phyloP scores from a whole-genome alignment of 2,113 vertebrate species.

The Psettodes erumei region DNA sequence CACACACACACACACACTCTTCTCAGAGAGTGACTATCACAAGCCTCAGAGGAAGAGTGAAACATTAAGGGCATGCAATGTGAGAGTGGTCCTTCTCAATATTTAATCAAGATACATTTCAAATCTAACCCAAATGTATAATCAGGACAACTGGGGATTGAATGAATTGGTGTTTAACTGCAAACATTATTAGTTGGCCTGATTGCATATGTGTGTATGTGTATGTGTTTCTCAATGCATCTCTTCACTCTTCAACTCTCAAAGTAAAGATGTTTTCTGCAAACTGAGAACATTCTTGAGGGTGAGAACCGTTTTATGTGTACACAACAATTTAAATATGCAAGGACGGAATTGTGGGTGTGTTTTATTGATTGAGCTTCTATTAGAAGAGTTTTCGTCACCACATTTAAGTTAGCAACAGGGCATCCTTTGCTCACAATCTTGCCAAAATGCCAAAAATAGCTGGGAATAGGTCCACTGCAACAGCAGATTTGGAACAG shows the following conservation, averaged over 20 bases:
- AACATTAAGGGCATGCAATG: constrained; percentile 77
- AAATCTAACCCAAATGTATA: constrained; percentile 78
- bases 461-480: not conserved
- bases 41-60: constrained; percentile 76
- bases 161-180: constrained; percentile 77
- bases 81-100: constrained; percentile 75
- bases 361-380: constrained; percentile 1
- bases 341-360: constrained; percentile 9
- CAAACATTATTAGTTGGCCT: constrained; percentile 63
- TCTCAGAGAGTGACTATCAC: constrained; percentile 49
- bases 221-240: constrained; percentile 4
- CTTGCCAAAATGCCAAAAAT: not conserved
- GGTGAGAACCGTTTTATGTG: constrained; percentile 8
- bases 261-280: constrained; percentile 51
- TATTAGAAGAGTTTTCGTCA: constrained; percentile 6
- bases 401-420: constrained; percentile 9
- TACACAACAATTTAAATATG: constrained; percentile 1
- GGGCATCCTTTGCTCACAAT: not conserved
- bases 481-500: not conserved
- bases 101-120: constrained; percentile 82
- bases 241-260: constrained; percentile 37
- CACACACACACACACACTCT: constrained; percentile 31
- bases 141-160: constrained; percentile 73
- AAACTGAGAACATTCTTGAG: constrained; percentile 39
- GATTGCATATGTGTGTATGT: constrained; percentile 42